Evolutionary conservation across 2,888 invertebrate genomes (phyloP).

Genomic region (Apoda limacodes): DNA sequence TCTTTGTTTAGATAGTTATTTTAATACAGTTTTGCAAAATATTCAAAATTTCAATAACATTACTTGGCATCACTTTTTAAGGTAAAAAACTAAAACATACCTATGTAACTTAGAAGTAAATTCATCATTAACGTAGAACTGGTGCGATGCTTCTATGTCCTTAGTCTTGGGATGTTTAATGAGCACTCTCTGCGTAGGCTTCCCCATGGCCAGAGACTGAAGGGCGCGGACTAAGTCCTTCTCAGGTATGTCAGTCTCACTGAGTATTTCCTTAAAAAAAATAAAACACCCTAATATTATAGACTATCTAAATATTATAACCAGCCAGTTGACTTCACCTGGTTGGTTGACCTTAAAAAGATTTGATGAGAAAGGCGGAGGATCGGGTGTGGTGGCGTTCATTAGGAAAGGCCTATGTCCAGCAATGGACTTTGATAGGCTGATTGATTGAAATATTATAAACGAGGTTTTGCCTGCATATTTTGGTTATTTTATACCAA

Average conservation of each 20-base stretch:
- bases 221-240: constrained; percentile 95
- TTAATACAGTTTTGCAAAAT: no score
- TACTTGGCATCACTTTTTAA: no score
- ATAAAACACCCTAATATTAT: no score
- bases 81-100: no score
- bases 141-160: constrained; percentile 94
- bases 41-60: no score
- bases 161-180: constrained; percentile 96
- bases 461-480: no score
- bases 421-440: no score
- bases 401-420: no score
- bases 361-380: no score
- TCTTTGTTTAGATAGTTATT: no score
- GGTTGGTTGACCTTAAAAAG: background rate
- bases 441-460: background rate
- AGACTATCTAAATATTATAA: constrained; percentile 22
- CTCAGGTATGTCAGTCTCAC: constrained; percentile 99
- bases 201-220: constrained; percentile 98
- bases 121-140: constrained; percentile 96
- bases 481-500: no score
- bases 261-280: constrained; percentile 84
- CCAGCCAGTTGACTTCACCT: background rate
- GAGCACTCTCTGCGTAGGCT: constrained; percentile 94
- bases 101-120: constrained; percentile 98
- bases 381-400: no score